Percentiles rank a stretch among this genome's conserved stretches.
These are phyloP conservation scores for Byasa hedistus DNA, from an alignment of 2,888 invertebrate species.

Conservation along the genomic window DNA sequence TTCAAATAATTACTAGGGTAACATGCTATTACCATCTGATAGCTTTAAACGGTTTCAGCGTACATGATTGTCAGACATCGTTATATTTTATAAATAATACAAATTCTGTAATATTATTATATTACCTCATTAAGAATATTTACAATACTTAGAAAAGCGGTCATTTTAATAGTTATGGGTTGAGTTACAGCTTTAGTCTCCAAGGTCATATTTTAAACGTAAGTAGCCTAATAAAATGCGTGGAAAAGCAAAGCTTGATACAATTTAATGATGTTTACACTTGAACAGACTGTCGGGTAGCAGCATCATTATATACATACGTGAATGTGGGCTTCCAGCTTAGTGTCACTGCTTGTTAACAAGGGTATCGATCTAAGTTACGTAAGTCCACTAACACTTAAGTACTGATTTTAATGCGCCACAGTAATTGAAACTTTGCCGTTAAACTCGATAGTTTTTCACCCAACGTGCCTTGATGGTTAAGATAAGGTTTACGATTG, in stretches of 20 bases:
- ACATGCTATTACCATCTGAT: too few species aligned
- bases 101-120: too few species aligned
- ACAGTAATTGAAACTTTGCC: slow-evolving; percentile 31
- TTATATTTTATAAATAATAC: too few species aligned
- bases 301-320: not conserved
- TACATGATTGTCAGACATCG: too few species aligned
- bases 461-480: not conserved
- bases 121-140: too few species aligned
- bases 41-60: too few species aligned
- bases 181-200: not conserved
- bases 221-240: not conserved
- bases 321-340: slow-evolving; percentile 4
- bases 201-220: too few species aligned
- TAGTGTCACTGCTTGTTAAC: slow-evolving; percentile 7
- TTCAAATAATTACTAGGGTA: too few species aligned
- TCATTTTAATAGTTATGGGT: not conserved
- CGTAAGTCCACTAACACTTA: slow-evolving; percentile 5
- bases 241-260: not conserved
- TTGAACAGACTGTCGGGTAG: not conserved
- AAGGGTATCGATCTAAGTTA: slow-evolving; percentile 19
- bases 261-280: not conserved
- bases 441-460: slow-evolving; percentile 27
- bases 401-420: slow-evolving; percentile 24
- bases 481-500: slow-evolving; percentile 18
- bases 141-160: too few species aligned